Percentiles rank a stretch among this genome's conserved stretches.
These are phyloP conservation scores for human (Homo sapiens) DNA, from an alignment of 2,113 vertebrate genomes.

Conservation along the genomic window DNA sequence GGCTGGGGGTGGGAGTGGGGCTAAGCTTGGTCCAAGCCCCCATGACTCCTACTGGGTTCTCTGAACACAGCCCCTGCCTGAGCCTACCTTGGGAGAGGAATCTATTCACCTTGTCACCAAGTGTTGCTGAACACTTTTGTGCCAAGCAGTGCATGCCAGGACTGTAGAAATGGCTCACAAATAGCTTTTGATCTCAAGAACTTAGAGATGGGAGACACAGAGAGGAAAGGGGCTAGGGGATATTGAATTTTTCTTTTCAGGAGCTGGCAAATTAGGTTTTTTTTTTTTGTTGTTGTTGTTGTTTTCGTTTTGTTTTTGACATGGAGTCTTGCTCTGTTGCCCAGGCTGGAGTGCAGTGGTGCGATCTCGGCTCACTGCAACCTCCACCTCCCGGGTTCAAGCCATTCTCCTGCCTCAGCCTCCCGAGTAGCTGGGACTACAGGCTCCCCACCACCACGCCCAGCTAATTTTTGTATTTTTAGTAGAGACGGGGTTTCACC, in stretches of 20 bases:
- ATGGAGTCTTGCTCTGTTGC: too few relatives aligned
- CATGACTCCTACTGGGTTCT: not conserved
- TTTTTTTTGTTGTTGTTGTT: too few relatives aligned
- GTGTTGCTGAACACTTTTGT: not conserved
- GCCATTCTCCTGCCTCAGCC: too few relatives aligned
- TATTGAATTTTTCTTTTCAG: not conserved
- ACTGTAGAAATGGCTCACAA: not conserved
- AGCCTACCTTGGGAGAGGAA: not conserved
- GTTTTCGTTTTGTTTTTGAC: too few relatives aligned
- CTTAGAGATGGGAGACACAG: not conserved
- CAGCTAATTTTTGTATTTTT: too few relatives aligned
- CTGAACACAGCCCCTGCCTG: not conserved
- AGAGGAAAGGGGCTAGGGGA: not conserved
- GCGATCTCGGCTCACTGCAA: too few relatives aligned
- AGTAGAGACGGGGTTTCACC: too few relatives aligned
- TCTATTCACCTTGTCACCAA: not conserved
- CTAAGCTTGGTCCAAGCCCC: not conserved
- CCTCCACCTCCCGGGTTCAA: too few relatives aligned
- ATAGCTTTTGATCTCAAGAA: not conserved
- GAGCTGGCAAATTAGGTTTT: not conserved
- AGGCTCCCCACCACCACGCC: rapidly evolving
- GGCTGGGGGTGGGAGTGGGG: not conserved
- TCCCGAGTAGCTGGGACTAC: too few relatives aligned
- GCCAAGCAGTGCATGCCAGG: not conserved
- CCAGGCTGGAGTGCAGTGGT: too few relatives aligned